Conservation (phyloP, 2,113 vertebrate genomes). For the Labeo rohita region DNA sequence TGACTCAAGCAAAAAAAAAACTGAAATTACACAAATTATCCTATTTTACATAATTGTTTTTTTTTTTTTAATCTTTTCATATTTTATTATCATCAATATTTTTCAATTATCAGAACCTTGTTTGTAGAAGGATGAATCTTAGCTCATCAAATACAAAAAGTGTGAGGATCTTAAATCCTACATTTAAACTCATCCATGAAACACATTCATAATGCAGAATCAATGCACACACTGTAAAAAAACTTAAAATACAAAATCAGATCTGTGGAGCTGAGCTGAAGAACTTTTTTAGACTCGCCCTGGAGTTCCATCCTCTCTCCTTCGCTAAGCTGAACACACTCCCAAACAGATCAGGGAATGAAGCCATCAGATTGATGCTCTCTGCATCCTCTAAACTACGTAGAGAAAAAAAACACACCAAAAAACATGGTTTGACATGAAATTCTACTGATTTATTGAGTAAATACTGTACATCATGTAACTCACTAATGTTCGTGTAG, state of each 20-base stretch:
- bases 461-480: too few relatives aligned
- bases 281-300: background rate
- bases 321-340: slow-evolving; percentile 62
- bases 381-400: slow-evolving; percentile 24
- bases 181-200: background rate
- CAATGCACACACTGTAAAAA: background rate
- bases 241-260: background rate
- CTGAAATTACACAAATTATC: background rate
- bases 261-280: background rate
- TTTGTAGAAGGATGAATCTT: background rate
- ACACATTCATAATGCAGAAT: background rate
- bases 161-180: background rate
- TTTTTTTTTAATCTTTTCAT: too few relatives aligned
- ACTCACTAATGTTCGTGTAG: slow-evolving; percentile 64
- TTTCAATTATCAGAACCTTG: background rate
- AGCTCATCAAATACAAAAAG: background rate
- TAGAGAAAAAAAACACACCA: too few relatives aligned
- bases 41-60: too few relatives aligned
- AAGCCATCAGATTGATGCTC: slow-evolving; percentile 11
- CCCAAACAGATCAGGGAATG: slow-evolving; percentile 66
- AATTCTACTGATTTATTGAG: too few relatives aligned
- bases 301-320: slow-evolving; percentile 60
- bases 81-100: background rate
- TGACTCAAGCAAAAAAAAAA: background rate
- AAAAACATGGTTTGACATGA: too few relatives aligned